phyloP scores from a whole-genome alignment of 2,888 invertebrate genomes.

The Acrobasis suavella region DNA sequence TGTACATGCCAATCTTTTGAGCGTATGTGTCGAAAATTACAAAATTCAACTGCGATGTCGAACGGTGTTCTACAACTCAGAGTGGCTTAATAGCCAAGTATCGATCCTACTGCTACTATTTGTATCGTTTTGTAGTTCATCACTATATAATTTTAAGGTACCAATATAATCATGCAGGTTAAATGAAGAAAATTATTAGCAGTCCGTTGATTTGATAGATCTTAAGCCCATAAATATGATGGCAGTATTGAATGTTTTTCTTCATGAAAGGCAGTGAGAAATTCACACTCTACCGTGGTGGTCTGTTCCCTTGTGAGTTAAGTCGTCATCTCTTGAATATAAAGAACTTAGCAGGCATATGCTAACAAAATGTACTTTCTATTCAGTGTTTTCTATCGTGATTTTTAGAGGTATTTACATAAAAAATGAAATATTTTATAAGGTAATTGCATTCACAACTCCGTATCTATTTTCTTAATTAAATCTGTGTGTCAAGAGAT shows the following conservation, averaged over 20 bases:
- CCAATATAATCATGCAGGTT: no score
- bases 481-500: no score
- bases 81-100: no score
- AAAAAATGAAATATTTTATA: no score
- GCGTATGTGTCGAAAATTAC: slow-evolving; percentile 11
- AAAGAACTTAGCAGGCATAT: neutral
- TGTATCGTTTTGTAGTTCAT: no score
- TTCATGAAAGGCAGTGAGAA: neutral
- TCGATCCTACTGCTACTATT: no score
- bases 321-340: neutral
- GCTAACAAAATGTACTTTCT: neutral
- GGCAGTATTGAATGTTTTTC: no score
- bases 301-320: neutral
- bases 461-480: no score
- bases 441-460: no score
- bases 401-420: neutral
- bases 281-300: neutral
- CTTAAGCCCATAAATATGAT: neutral
- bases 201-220: neutral
- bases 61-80: neutral
- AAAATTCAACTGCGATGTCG: slow-evolving; percentile 9
- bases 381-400: neutral
- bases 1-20: slow-evolving; percentile 1
- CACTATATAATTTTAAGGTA: no score
- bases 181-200: neutral